phyloP scores from a whole-genome alignment of 2,113 vertebrate species.

The Microtus ochrogaster region DNA sequence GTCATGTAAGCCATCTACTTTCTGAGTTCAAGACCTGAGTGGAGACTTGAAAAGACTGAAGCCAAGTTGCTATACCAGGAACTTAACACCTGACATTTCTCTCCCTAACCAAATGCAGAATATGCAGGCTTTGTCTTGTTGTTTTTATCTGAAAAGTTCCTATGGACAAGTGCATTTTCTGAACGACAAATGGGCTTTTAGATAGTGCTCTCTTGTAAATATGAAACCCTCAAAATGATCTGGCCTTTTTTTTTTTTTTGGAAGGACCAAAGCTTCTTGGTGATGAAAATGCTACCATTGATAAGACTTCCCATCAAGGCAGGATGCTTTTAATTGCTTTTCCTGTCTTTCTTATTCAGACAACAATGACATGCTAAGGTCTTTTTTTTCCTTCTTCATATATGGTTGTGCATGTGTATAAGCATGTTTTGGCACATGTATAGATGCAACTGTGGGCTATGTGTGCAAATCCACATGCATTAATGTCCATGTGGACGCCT shows the following conservation, averaged over 20 bases:
- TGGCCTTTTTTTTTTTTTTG: neutral
- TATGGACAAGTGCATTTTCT: neutral
- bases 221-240: slow-evolving; percentile 29
- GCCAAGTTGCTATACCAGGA: neutral
- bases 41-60: neutral
- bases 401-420: neutral
- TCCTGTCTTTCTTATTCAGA: neutral
- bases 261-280: slow-evolving; percentile 1
- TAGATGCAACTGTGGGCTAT: neutral
- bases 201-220: neutral
- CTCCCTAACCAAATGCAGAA: neutral
- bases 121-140: neutral
- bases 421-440: neutral
- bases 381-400: neutral
- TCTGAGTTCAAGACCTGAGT: neutral
- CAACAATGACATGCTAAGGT: neutral
- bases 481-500: neutral
- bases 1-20: neutral
- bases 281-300: neutral
- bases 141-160: neutral
- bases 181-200: neutral
- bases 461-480: neutral
- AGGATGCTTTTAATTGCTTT: neutral
- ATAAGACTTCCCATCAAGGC: neutral
- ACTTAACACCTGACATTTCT: neutral